Evolutionary conservation across 2,797 vertebrate species (phyloP).

Genomic region (Gastrophryne carolinensis): DNA sequence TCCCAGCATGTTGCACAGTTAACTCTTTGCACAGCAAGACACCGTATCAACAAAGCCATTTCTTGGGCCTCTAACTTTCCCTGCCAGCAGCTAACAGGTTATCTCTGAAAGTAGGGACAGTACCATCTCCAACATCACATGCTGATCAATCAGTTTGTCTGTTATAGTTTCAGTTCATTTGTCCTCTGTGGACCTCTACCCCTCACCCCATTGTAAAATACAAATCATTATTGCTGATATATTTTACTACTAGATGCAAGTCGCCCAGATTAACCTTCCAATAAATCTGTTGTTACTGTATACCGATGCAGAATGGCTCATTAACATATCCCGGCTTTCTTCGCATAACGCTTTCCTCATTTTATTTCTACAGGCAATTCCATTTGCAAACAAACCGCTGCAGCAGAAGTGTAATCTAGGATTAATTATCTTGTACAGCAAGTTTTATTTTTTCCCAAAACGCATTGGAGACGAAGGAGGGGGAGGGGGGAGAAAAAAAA

Average conservation of each 20-base stretch:
- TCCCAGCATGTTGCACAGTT: conserved; percentile 59
- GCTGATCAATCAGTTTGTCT: conserved; percentile 20
- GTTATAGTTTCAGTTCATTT: conserved; percentile 59
- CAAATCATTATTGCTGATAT: conserved; percentile 67
- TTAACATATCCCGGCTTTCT: conserved; percentile 55
- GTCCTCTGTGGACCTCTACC: conserved; percentile 64
- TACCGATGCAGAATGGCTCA: conserved; percentile 60
- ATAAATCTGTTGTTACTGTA: conserved; percentile 63
- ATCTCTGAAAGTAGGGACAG: conserved; percentile 6
- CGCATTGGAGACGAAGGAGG: no score
- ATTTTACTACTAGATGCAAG: conserved; percentile 64
- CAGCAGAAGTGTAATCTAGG: conserved; percentile 14
- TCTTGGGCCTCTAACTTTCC: conserved; percentile 54
- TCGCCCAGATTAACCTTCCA: conserved; percentile 61
- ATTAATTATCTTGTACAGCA: conserved; percentile 35
- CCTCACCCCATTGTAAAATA: conserved; percentile 62
- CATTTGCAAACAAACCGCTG: conserved; percentile 49
- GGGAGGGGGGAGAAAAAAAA: conserved; percentile 4
- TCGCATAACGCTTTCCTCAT: not conserved
- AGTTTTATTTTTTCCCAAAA: conserved; percentile 1
- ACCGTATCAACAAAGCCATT: conserved; percentile 60
- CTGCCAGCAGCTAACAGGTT: conserved; percentile 30
- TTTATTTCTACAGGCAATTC: conserved; percentile 48
- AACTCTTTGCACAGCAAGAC: conserved; percentile 67
- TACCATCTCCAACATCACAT: conserved; percentile 20